Evolutionary conservation across 2,888 invertebrate genomes (phyloP), one percentile per base, ranked within the genome.

Genomic region (Synanthedon tipuliformis): DNA sequence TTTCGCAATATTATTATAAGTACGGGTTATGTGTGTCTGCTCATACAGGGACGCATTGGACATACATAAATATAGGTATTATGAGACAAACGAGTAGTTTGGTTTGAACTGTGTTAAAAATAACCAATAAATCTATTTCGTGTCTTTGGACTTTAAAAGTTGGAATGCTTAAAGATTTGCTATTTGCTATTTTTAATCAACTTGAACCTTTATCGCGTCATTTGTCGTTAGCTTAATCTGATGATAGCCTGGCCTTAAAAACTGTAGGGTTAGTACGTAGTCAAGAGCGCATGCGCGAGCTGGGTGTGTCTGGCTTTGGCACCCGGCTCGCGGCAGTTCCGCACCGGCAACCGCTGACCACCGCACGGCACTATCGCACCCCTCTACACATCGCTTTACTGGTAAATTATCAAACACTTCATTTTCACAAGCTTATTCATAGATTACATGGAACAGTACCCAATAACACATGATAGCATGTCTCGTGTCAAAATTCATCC

Each of bases 241-340:
- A 34, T 34, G 34, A 34, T 34, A 34, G 10, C 7, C 8, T 10
- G 34, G 34, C 34, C 34, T 45, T 15, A 45, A 45, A 45, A 45
- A 45, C n/a, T n/a, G 45, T 58, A 54, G 61, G 58, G 57, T 45
- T 45, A 45, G 45, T 65, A 61, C 64, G 64, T 48, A 50, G 23
- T 48, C 59, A 60, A 58, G 60, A 58, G 58, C 59, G 68, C 86
- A 85, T 85, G 84, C 83, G 85, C 81, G 85, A 68, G 64, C 69
- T 74, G 85, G 84, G 86, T 81, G 86, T 85, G 86, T 83, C 84
- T 73, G 63, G 63, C 69, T 62, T 64, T 63, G 50, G 55, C 59
- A 57, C 56, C 54, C 68, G 68, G 62, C 61, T 63, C 70, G 69
- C 72, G 68, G 66, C 80, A 50, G 50, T 50, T 27, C 50, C 50